Evolutionary conservation across 2,797 vertebrate species (phyloP).

Genomic region (Danio tinwini): DNA sequence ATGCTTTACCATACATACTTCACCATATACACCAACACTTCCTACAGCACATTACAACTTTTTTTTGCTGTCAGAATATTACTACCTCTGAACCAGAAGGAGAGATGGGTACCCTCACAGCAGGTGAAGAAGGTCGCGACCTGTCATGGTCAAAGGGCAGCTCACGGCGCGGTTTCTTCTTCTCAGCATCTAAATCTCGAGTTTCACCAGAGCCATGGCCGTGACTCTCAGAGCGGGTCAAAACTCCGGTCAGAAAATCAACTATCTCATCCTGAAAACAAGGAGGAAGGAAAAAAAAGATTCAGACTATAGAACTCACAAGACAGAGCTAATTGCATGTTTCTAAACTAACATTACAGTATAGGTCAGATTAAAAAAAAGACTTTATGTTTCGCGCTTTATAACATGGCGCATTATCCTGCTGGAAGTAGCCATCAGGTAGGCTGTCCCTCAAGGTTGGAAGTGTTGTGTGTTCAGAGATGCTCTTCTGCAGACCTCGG

Average conservation of each 20-base stretch:
- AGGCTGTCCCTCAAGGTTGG: too few relatives aligned
- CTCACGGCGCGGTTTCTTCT: slow-evolving; percentile 87
- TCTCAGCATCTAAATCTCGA: slow-evolving; percentile 92
- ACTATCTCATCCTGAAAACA: slow-evolving; percentile 90
- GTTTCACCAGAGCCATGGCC: slow-evolving; percentile 84
- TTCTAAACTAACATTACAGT: background rate
- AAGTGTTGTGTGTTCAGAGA: too few relatives aligned
- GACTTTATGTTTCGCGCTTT: too few relatives aligned
- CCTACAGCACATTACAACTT: too few relatives aligned
- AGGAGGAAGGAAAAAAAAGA: background rate
- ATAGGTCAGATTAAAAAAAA: background rate
- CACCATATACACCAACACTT: too few relatives aligned
- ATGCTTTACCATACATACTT: too few relatives aligned
- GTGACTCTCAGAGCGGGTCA: slow-evolving; percentile 87
- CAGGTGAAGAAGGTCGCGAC: slow-evolving; percentile 87
- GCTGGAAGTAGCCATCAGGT: too few relatives aligned
- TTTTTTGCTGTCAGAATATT: background rate
- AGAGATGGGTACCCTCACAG: slow-evolving; percentile 87
- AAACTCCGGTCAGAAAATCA: slow-evolving; percentile 92
- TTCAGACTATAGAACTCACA: background rate
- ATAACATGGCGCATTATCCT: too few relatives aligned
- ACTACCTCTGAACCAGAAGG: slow-evolving; percentile 92
- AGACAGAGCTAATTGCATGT: background rate
- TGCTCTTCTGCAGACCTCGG: too few relatives aligned
- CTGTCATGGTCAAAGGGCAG: slow-evolving; percentile 91